phyloP scores from a whole-genome alignment of 1,140 invertebrate genomes.

The Galleria mellonella region DNA sequence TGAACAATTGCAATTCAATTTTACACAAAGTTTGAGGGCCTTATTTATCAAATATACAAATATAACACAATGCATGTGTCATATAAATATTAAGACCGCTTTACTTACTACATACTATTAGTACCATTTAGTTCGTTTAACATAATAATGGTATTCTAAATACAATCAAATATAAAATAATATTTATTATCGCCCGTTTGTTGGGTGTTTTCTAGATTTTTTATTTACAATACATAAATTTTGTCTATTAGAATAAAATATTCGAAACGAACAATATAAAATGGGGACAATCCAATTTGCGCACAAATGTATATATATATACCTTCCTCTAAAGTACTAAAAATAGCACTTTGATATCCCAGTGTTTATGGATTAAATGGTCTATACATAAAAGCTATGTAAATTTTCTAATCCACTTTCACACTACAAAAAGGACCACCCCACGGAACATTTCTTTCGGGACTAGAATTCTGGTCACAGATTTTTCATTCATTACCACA shows the following conservation, averaged over 20 bases:
- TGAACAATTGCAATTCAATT: no score
- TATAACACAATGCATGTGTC: no score
- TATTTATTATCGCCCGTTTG: no score
- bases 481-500: conserved; percentile 19
- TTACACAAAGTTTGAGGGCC: no score
- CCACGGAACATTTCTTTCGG: conserved; percentile 19
- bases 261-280: neutral
- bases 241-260: conserved; percentile 1
- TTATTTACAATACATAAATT: conserved; percentile 3
- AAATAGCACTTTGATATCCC: no score
- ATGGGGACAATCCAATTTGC: neutral
- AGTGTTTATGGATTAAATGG: no score
- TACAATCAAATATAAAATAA: conserved; percentile 23
- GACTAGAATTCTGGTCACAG: conserved; percentile 64
- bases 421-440: conserved; percentile 10
- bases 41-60: no score
- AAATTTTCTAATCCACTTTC: no score
- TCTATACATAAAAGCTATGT: no score
- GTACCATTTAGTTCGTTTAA: conserved; percentile 28
- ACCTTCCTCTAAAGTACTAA: no score
- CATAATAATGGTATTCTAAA: conserved; percentile 16
- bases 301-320: no score
- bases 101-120: conserved; percentile 25
- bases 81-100: conserved; percentile 3
- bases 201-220: conserved; percentile 8